Base-by-base conservation (phyloP, 2,113 vertebrate species). In the Alethe diademata region DNA sequence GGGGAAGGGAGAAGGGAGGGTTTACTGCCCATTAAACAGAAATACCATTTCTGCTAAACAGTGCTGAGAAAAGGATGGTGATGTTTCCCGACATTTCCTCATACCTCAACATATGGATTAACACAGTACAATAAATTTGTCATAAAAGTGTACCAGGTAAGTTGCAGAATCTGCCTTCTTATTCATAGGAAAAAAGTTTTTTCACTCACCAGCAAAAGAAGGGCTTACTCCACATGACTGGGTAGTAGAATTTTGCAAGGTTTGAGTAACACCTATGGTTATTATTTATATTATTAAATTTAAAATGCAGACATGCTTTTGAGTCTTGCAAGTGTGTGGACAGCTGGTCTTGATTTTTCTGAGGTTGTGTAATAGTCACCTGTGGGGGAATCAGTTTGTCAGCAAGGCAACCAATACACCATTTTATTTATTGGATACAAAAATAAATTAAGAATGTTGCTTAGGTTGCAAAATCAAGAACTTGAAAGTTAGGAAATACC, bases 301-400 rank as follows among this genome's bases (percentile, higher is more conserved):
- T 91, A 85, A 86, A 96, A 88, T 92, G 67, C 64, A 92, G 92
- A 75, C 78, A 74, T 95, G 85, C 78, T 95, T 97, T 96, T 92
- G 80, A 45, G 72, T 84, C 92, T 88, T 78, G 75, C 56, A 90
- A 90, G 87, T 83, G 78, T 97, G 73, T 97, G 85, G 93, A 96
- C 89, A 97, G 90, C 90, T 96, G 93, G 93, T 86, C 86, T 95
- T 97, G 78, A 96, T 94, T 97, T 97, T 93, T 93, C 64, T 65
- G 85, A 96, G 88, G 86, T 93, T 96, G 86, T 92, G 58, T 86
- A 91, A 88, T 71, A 96, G 88, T 96, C 95, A 96, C 91, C 88
- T 95, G 92, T 93, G 95, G 92, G 92, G 83, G 90, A 96, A 96
- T 95, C 67, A 16, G 91, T 97, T 96, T 96, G 92, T 96, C 94